Base-by-base conservation (phyloP, 2,797 vertebrate genomes). In the Pelodytes ibericus region DNA sequence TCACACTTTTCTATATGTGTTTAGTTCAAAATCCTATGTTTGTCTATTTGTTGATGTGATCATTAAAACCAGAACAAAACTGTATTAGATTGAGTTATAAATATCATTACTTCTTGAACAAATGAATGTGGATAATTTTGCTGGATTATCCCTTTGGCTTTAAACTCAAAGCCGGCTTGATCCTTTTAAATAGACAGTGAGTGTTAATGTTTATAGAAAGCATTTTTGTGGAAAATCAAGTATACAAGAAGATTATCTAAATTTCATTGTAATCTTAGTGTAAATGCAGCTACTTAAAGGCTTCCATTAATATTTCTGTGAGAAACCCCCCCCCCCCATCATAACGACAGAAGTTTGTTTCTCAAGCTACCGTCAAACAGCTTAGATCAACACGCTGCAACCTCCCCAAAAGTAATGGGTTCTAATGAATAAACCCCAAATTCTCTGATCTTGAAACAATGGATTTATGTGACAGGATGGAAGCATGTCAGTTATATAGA, bases 281-380 rank as follows among this genome's bases (percentile, higher is more conserved):
- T 71, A 76, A 76, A 76, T 70, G 70, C 49, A 76, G 74, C 74
- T 76, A 76, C 74, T 76, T 76, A 71, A 41, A 31, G 70, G 51
- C 31, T 76, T 70, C 74, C 67, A 76, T 76, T 76, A 76, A 70
- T 76, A 57, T 70, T 44, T 49, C 59, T 20, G 59, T 71, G 30
- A 31, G 71, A 56, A 59, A 27, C 25, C n/a, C n/a, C n/a, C n/a
- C n/a, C n/a, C n/a, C n/a, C n/a, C n/a, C n/a, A 27, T 62, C 10
- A 62, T 62, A 62, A 31, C n/a, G 24, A 62, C 18, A 62, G 31
- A 31, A 18, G 20, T 62, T 36, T 62, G 30, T 31, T 62, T n/a
- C 24, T 39, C 39, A 22, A 62, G 58, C 25, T n/a, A 63, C 9
- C 25, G 10, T 39, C 7, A 75, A 67, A 59, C 65, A 18, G 44